These are phyloP conservation scores for Coboldia fuscipes DNA, from an alignment of 1,140 invertebrate genomes.

Conservation along the genomic window DNA sequence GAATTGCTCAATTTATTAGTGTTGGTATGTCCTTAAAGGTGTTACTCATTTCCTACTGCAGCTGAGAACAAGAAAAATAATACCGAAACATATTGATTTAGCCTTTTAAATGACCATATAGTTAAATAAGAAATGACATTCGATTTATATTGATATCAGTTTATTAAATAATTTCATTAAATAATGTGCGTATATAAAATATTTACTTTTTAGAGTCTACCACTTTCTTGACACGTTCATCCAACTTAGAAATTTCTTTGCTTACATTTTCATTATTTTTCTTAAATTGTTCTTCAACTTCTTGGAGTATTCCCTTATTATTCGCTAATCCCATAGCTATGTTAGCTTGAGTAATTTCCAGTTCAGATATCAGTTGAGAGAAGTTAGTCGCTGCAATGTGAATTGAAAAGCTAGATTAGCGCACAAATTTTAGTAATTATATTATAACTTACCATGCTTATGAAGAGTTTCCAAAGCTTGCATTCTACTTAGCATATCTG, in stretches of 20 bases:
- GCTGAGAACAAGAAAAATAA: no score
- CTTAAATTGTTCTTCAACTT: conserved; percentile 58
- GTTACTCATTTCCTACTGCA: no score
- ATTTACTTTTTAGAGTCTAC: no score
- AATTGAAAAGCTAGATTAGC: no score
- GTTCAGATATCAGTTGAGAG: conserved; percentile 56
- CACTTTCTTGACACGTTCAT: conserved; percentile 35
- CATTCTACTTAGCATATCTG: conserved; percentile 66
- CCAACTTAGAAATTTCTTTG: conserved; percentile 49
- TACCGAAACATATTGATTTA: no score
- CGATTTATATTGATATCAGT: no score
- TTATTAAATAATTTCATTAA: no score
- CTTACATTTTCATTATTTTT: conserved; percentile 51
- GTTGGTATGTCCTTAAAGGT: no score
- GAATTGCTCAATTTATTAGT: no score
- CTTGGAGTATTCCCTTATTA: conserved; percentile 56
- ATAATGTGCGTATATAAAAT: no score
- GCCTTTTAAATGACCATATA: no score
- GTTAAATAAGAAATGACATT: no score
- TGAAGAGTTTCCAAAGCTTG: conserved; percentile 65
- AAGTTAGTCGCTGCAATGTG: conserved; percentile 57
- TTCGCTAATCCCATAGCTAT: conserved; percentile 46
- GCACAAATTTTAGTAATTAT: conserved; percentile 5
- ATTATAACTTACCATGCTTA: conserved; percentile 47
- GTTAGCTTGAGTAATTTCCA: conserved; percentile 61